phyloP scores from a whole-genome alignment of 2,797 vertebrate species.

The Echiichthys vipera region DNA sequence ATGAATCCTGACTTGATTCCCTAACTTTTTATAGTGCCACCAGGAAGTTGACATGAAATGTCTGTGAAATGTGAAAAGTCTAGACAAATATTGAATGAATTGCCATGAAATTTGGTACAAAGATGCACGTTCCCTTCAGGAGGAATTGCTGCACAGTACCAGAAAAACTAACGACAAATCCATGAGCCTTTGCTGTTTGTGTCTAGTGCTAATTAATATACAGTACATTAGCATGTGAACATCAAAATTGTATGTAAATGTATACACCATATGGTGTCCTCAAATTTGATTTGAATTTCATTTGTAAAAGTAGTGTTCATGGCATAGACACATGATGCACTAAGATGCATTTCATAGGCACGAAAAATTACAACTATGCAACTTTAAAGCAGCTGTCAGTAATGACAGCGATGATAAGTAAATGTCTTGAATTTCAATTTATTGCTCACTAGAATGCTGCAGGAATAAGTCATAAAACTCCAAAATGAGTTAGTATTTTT shows the following conservation, averaged over 20 bases:
- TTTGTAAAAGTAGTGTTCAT: not conserved
- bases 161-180: not conserved
- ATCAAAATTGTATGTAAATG: not conserved
- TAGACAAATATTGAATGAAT: not conserved
- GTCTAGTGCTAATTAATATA: not conserved
- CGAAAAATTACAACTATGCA: not conserved
- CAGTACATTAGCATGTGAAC: not conserved
- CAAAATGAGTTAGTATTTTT: no score
- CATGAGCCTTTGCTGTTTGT: not conserved
- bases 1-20: not conserved
- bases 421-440: not conserved
- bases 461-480: no score
- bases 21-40: not conserved
- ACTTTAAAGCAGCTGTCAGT: not conserved
- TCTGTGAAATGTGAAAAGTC: not conserved
- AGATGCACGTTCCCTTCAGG: not conserved
- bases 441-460: not conserved
- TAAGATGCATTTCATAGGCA: not conserved
- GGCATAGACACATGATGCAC: not conserved
- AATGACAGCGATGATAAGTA: no score
- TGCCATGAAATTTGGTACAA: not conserved
- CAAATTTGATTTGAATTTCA: not conserved
- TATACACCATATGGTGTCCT: not conserved
- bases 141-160: not conserved
- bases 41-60: not conserved